Evolutionary conservation across 1,140 invertebrate species (phyloP).

Genomic region (Drosophila tristis): DNA sequence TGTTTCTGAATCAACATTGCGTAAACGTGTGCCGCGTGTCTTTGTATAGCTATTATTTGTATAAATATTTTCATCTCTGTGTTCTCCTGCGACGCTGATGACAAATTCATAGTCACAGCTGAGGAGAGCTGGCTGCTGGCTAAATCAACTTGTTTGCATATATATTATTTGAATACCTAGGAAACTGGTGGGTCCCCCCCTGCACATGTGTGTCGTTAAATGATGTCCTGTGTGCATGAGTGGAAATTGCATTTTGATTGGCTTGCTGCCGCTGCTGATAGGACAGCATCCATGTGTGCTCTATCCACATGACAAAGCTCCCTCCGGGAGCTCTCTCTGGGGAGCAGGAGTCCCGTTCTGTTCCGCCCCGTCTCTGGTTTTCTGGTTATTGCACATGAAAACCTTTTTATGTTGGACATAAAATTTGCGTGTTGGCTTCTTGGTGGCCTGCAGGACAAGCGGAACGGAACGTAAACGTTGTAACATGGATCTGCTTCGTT

Average conservation of each 20-base stretch:
- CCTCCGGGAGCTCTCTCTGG: slow-evolving; percentile 3
- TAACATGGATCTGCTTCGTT: slow-evolving; percentile 32
- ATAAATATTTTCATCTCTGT: slow-evolving; percentile 51
- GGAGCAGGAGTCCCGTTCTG: slow-evolving; percentile 10
- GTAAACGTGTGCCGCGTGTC: slow-evolving; percentile 45
- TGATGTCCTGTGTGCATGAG: slow-evolving; percentile 56
- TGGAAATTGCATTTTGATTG: slow-evolving; percentile 80
- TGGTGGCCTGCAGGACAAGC: slow-evolving; percentile 57
- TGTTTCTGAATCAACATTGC: slow-evolving; percentile 49
- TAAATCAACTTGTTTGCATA: slow-evolving; percentile 75
- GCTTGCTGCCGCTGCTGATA: slow-evolving; percentile 68
- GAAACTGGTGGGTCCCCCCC: not conserved
- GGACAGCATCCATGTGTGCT: slow-evolving; percentile 44
- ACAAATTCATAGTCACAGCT: slow-evolving; percentile 76
- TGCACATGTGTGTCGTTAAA: slow-evolving; percentile 48
- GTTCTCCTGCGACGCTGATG: slow-evolving; percentile 27
- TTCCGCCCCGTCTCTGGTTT: not conserved
- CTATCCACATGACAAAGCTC: not conserved
- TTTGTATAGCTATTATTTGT: slow-evolving; percentile 46
- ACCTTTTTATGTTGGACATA: slow-evolving; percentile 59
- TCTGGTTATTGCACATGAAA: slow-evolving; percentile 60
- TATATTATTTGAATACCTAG: slow-evolving; percentile 60
- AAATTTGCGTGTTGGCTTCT: slow-evolving; percentile 52
- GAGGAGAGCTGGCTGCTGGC: slow-evolving; percentile 25
- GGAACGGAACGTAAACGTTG: slow-evolving; percentile 52